Evolutionary conservation across 1,140 invertebrate species (phyloP), one percentile per base, ranked within the genome.

Genomic region (Grapholita molesta): DNA sequence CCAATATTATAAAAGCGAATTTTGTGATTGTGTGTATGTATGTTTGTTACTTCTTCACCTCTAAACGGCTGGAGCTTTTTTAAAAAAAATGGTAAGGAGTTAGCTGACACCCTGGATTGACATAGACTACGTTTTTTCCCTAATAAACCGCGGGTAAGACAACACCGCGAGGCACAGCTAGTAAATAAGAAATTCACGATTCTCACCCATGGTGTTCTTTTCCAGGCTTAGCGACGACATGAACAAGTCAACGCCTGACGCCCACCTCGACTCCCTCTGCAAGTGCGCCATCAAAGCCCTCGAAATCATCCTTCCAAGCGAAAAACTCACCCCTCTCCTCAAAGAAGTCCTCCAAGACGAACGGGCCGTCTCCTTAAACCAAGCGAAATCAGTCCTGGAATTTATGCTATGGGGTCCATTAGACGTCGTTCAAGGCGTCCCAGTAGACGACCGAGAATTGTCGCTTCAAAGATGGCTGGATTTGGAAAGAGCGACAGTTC

Each of bases 401-500:
- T 96, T 96, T 77, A 96, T 96, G 70, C 88, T 98, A 1, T 98
- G 96, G 96, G 97, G 96, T 2, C 97, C 96, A 0, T 93, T 95
- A 9, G 96, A 96, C 78, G 94, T 95, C 0, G 93, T 94, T 0
- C 90, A 96, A 9, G 94, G 94, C 0, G 93, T 93, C 5, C 94
- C 94, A 0, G 92, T 93, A 0, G 93, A 94, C 25, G 96, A 96
- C 70, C 92, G 95, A 3, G 95, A 96, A 73, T 78, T 95, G 12
- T 94, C 94, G 0, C 80, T 97, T 1, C 96, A 97, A 77, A 93
- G 96, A 48, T 97, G 96, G 96, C 83, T 97, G 38, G 96, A 97
- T 80, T 88, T 97, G 9, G 96, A 97, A 82, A 92, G 96, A 21
- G 96, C 96, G 2, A 97, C 95, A 0, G 94, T 96, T 0, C 88